Evolutionary conservation across 2,888 invertebrate genomes (phyloP).

Genomic region (Agelastica alni): DNA sequence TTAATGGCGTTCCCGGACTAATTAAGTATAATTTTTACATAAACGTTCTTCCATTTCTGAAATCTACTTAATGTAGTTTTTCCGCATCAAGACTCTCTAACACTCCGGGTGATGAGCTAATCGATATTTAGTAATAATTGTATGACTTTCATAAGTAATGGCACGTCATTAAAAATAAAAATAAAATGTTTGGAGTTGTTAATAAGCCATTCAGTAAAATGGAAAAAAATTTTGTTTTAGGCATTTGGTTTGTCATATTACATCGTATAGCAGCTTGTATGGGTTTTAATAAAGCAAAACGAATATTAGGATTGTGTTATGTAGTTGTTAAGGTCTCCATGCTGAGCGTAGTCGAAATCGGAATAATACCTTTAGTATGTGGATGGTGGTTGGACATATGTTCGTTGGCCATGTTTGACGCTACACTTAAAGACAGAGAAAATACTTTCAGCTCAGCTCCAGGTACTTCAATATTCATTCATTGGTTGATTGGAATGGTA

Average conservation of each 20-base stretch:
- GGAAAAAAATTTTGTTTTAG: not conserved
- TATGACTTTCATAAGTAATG: too few species aligned
- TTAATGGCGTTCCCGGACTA: too few species aligned
- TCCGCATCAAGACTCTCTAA: too few species aligned
- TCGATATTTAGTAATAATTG: too few species aligned
- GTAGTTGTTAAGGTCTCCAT: constrained; percentile 91
- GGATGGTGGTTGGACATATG: constrained; percentile 99
- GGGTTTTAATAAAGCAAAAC: constrained; percentile 77
- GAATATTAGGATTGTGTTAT: constrained; percentile 89
- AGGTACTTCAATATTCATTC: constrained; percentile 96
- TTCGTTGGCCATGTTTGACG: constrained; percentile 89
- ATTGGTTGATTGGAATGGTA: constrained; percentile 99
- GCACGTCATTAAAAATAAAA: too few species aligned
- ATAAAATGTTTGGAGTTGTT: too few species aligned
- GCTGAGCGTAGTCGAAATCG: constrained; percentile 95
- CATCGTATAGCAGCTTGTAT: constrained; percentile 84
- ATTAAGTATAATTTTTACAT: too few species aligned
- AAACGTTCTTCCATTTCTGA: too few species aligned
- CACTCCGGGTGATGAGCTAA: too few species aligned
- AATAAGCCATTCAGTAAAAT: too few species aligned
- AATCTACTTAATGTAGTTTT: too few species aligned
- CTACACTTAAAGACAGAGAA: constrained; percentile 85
- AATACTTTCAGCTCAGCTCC: constrained; percentile 88
- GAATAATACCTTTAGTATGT: constrained; percentile 93
- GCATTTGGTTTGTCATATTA: constrained; percentile 77